phyloP scores from a whole-genome alignment of 2,797 vertebrate genomes.

The Chiroxiphia lanceolata region DNA sequence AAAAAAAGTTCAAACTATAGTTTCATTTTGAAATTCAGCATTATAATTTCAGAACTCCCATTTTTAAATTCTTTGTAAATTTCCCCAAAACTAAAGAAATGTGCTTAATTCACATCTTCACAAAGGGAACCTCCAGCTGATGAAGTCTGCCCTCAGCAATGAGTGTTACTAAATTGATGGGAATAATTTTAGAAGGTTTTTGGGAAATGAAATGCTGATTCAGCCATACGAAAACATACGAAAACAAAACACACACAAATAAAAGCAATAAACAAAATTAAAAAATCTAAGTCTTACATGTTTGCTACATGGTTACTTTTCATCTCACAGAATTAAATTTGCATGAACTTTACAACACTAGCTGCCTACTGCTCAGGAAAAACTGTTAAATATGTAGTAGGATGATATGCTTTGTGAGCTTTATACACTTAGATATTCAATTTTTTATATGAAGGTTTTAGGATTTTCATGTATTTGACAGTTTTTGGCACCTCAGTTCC shows the following conservation, averaged over 20 bases:
- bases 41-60: not conserved
- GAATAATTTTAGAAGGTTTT: not conserved
- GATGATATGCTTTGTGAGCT: constrained; percentile 30
- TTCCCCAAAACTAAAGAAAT: not conserved
- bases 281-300: constrained; percentile 5
- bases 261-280: constrained; percentile 9
- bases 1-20: not conserved
- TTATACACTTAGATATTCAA: constrained; percentile 29
- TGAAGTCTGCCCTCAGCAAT: not conserved
- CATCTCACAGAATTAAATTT: constrained; percentile 58
- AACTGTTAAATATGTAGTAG: constrained; percentile 54
- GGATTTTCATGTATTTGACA: constrained; percentile 58
- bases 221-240: not conserved
- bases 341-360: constrained; percentile 39
- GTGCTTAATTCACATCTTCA: not conserved
- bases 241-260: not conserved
- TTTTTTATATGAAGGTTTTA: constrained; percentile 32
- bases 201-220: constrained; percentile 21
- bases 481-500: constrained; percentile 25
- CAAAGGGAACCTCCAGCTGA: not conserved
- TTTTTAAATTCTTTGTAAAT: not conserved
- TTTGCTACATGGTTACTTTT: constrained; percentile 45
- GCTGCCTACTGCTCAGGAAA: constrained; percentile 20
- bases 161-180: not conserved
- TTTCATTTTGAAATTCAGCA: not conserved